Evolutionary conservation across 2,113 vertebrate genomes (phyloP).

Genomic region (Dipodomys stephensi): DNA sequence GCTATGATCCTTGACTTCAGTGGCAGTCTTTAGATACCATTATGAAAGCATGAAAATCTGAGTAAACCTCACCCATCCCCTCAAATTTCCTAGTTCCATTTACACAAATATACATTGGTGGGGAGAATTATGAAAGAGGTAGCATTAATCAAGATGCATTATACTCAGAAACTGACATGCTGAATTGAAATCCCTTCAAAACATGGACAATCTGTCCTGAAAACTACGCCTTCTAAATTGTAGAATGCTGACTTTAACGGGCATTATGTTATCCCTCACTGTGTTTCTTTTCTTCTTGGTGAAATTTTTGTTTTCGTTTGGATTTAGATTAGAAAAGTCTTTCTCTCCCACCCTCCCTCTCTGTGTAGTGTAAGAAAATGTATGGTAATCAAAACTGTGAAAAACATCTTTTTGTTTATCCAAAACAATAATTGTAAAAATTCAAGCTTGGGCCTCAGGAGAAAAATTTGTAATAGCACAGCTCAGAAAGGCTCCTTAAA

Average conservation of each 20-base stretch:
- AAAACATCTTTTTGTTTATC: conserved; percentile 52
- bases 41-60: neutral
- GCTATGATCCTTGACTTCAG: conserved; percentile 45
- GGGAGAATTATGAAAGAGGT: too few species aligned
- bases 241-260: conserved; percentile 68
- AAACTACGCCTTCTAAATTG: conserved; percentile 30
- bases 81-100: too few species aligned
- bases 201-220: conserved; percentile 33
- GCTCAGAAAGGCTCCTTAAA: neutral
- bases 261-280: conserved; percentile 55
- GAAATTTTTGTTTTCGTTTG: neutral
- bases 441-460: conserved; percentile 6
- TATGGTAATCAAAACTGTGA: neutral
- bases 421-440: conserved; percentile 59
- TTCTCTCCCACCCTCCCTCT: neutral
- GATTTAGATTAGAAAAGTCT: conserved; percentile 44
- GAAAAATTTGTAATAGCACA: neutral
- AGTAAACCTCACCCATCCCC: too few species aligned
- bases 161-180: too few species aligned
- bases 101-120: too few species aligned
- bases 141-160: too few species aligned
- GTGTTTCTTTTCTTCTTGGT: conserved; percentile 60
- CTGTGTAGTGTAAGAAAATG: neutral
- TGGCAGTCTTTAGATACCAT: conserved; percentile 64
- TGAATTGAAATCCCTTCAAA: too few species aligned